Percentiles rank a stretch among this genome's conserved stretches.
These are phyloP conservation scores for Metridium senile DNA, from an alignment of 92 coral and sea anemone species.

Conservation along the genomic window DNA sequence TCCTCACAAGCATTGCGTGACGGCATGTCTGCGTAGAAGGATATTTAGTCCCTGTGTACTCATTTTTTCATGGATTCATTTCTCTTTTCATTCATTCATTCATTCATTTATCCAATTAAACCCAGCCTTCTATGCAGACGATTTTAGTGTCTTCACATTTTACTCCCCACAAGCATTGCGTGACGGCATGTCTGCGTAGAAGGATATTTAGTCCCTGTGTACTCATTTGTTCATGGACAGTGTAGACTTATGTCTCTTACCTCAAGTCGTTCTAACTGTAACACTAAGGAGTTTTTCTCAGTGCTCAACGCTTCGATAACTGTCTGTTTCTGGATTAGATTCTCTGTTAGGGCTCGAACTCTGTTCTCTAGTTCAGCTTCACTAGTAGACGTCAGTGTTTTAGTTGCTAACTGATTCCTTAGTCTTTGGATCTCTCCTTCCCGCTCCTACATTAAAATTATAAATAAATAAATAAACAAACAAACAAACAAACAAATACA, in stretches of 20 bases:
- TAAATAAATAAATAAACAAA: neutral
- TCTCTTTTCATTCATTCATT: no score
- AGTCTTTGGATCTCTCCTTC: constrained; percentile 88
- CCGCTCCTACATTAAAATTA: constrained; percentile 58
- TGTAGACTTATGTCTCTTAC: constrained; percentile 43
- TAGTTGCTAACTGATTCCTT: constrained; percentile 92
- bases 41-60: no score
- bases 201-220: no score
- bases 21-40: no score
- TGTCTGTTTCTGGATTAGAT: constrained; percentile 95
- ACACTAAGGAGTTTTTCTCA: constrained; percentile 92
- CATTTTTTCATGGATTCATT: no score
- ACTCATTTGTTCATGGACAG: no score
- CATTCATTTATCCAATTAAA: no score
- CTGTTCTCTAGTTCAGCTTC: constrained; percentile 94
- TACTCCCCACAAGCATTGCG: no score
- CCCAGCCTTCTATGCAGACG: no score
- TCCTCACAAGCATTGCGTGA: no score
- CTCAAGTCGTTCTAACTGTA: constrained; percentile 96
- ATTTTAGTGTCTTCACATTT: no score
- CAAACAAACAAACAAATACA: neutral
- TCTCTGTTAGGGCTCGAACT: constrained; percentile 91
- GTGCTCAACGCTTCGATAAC: constrained; percentile 94
- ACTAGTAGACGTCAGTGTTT: constrained; percentile 88
- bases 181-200: no score